Evolutionary conservation across 2,113 vertebrate genomes (phyloP), one percentile per base, ranked within the genome.

Genomic region (Brachypteracias leptosomus): DNA sequence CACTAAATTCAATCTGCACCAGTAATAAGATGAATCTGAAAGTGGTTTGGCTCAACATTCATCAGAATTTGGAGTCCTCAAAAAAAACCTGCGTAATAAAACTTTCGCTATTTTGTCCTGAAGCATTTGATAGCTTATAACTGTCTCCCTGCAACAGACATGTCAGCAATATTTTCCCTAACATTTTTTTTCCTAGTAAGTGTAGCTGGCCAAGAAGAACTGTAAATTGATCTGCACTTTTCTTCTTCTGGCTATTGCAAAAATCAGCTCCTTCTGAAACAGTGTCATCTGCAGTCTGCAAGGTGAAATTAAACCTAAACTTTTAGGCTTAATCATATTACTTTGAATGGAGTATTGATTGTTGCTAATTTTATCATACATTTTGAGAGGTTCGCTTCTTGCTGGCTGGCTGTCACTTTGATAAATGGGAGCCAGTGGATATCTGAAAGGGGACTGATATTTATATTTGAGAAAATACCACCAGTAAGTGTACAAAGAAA

Each of bases 381-480:
- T 44, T 94, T 93, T 81, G 83, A 92, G 66, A 95, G 40, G 81
- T 63, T 89, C 71, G 52, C 73, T 88, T 55, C 90, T 95, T 12
- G 62, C 91, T 95, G 77, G 77, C 88, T 81, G 78, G 92, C 76
- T 94, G 95, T 95, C 95, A 95, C 76, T 94, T 89, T 96, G 96
- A 96, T 21, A 91, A 95, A 97, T 93, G 91, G 80, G 59, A 95
- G 66, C 66, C 68, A 40, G 71, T 3, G 8, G 76, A 38, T 79
- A 84, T 77, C 70, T 87, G 71, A 94, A 92, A 52, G 16, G 47
- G n/a, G 42, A 75, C 40, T 80, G 71, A 59, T 92, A 96, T 61
- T 92, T 88, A 44, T 78, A 80, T 89, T 35, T 91, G 85, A 93
- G 62, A 84, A 85, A 86, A 85, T 67, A 92, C 59, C 49, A 40